phyloP scores from a whole-genome alignment of 2,797 vertebrate species.

The Pitangus sulphuratus region DNA sequence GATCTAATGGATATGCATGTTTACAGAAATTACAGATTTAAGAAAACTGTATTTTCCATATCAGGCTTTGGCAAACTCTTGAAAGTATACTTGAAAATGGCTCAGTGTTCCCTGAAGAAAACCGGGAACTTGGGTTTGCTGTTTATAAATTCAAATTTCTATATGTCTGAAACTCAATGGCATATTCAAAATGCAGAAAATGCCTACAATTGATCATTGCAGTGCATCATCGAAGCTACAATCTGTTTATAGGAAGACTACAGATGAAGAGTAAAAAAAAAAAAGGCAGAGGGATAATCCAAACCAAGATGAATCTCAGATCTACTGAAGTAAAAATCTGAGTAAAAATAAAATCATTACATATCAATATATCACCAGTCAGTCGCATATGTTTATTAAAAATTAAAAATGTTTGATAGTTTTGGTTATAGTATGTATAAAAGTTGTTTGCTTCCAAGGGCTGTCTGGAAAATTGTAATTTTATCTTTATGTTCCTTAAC shows the following conservation, averaged over 20 bases:
- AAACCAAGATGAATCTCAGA: background rate
- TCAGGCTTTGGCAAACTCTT: background rate
- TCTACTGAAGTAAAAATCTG: background rate
- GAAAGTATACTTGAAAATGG: background rate
- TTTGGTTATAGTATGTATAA: background rate
- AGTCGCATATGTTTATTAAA: background rate
- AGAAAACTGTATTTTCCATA: background rate
- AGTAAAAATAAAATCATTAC: background rate
- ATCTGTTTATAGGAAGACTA: background rate
- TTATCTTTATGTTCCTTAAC: background rate
- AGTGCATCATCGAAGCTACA: background rate
- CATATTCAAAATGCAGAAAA: background rate
- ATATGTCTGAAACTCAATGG: background rate
- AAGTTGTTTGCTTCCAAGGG: background rate
- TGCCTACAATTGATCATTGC: background rate
- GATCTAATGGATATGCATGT: background rate
- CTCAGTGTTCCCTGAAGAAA: background rate
- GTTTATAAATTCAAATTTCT: background rate
- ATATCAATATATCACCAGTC: background rate
- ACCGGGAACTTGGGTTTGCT: background rate
- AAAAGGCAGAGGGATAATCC: background rate
- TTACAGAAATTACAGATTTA: background rate
- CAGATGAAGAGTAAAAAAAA: background rate
- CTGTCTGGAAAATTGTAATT: background rate
- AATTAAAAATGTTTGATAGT: background rate